Percentiles rank a stretch among this genome's conserved stretches.
Conservation (phyloP, 2,113 vertebrate genomes). For the Cyanocitta stelleri region DNA sequence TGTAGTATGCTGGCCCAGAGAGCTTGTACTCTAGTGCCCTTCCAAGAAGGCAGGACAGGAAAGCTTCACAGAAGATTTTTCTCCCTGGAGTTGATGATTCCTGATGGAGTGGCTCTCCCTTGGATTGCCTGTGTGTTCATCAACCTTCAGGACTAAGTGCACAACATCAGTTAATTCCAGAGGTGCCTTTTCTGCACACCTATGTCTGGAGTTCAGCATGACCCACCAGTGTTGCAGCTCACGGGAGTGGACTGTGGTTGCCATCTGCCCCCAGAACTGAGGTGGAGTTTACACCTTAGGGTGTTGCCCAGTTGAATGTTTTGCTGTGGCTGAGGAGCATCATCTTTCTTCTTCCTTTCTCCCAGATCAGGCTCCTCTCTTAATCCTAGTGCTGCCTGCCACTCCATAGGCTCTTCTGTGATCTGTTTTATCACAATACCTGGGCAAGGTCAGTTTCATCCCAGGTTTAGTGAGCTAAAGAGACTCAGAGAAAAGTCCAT, state of each 20-base stretch:
- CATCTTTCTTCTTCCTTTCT: neutral
- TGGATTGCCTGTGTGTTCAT: neutral
- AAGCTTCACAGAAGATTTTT: neutral
- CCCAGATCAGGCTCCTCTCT: neutral
- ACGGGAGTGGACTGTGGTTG: fast-evolving
- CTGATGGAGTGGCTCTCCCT: neutral
- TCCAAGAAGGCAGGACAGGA: neutral
- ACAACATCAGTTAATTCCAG: neutral
- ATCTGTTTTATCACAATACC: neutral
- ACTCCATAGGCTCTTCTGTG: neutral
- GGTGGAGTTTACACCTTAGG: neutral
- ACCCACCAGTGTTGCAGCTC: neutral
- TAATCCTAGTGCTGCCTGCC: neutral
- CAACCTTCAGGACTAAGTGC: neutral
- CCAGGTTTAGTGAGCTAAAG: neutral
- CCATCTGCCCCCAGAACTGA: fast-evolving
- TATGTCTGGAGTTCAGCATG: neutral
- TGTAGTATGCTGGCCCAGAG: neutral
- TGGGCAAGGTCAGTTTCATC: neutral
- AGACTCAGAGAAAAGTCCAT: neutral
- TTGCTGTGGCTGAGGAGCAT: neutral
- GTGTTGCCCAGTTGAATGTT: neutral
- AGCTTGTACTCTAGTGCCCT: neutral
- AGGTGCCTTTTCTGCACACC: neutral
- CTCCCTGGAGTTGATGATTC: neutral